A percentile compares a stretch with the other conserved stretches of the same genome.
Evolutionary conservation across 2,888 invertebrate genomes (phyloP).

Genomic region (Graphium colonna): DNA sequence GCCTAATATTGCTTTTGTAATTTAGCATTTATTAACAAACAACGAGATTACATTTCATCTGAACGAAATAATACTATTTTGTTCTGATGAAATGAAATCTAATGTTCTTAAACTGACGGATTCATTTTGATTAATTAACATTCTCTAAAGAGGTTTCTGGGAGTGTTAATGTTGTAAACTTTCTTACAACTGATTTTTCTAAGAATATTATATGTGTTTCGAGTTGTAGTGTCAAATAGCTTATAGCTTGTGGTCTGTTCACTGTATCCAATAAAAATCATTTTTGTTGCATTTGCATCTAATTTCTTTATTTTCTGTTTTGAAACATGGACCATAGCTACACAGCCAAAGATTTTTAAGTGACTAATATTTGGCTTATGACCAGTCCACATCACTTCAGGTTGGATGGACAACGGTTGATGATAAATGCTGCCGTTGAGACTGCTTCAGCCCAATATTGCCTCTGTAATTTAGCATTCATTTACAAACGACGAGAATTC

Average conservation of each 20-base stretch:
- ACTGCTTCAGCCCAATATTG: slow-evolving; percentile 19
- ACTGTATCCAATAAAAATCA: slow-evolving; percentile 7
- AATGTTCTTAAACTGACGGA: slow-evolving; percentile 16
- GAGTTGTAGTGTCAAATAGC: background rate
- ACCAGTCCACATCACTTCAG: slow-evolving; percentile 21
- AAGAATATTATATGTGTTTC: slow-evolving; percentile 1
- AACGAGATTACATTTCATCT: no score
- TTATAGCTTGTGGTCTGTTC: background rate
- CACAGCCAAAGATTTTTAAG: background rate
- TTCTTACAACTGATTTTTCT: slow-evolving; percentile 22
- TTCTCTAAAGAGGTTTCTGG: background rate
- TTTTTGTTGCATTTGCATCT: background rate
- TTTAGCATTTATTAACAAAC: no score
- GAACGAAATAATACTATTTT: background rate
- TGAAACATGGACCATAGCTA: background rate
- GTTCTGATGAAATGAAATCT: slow-evolving; percentile 7
- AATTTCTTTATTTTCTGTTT: background rate
- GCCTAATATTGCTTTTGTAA: no score
- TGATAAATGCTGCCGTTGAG: slow-evolving; percentile 7
- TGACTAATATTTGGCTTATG: slow-evolving; percentile 23
- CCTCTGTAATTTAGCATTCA: slow-evolving; percentile 12
- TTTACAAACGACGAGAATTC: slow-evolving; percentile 17
- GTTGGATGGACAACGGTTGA: slow-evolving; percentile 13
- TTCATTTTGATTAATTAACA: no score
- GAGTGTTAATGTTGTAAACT: slow-evolving; percentile 20